Base-by-base conservation (phyloP, 1,140 invertebrate species). In the Marisa cornuarietis region DNA sequence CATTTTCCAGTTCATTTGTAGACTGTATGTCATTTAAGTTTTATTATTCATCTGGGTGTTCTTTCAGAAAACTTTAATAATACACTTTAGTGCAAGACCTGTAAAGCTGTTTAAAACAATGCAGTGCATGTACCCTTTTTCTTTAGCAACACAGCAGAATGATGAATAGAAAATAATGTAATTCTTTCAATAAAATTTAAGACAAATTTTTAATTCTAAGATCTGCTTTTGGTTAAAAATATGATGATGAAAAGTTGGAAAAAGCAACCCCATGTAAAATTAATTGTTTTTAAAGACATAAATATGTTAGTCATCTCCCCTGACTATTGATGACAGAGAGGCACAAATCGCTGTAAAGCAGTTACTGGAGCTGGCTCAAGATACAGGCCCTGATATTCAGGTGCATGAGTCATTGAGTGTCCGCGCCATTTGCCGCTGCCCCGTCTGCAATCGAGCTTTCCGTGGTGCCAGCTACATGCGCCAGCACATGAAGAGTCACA, bases 401-500 rank as follows among this genome's bases (percentile, higher is more conserved):
- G 74, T 75, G 8, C 26, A 61, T 14, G 31, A 78, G 13, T 62
- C 71, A 6, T 62, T 79, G 2, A 76, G 80, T 11, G 74, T 76
- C 22, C 71, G 74, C 22, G 75, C 79, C n/a, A 63, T 72, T 24
- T 72, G 83, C 31, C 84, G 83, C 54, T 91, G 89, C 80, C 87
- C 88, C 10, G 85, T 88, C n/a, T 91, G 90, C 83, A 80, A 79
- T 42, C 81, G 85, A 72, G 75, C 78, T 22, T 90, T 91, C 81
- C 81, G 84, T n/a, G 86, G 85, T n/a, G 83, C 78, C 68, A 85
- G 82, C 69, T 90, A 91, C 75, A 85, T 91, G 49, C 80, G 81
- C 73, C 83, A 88, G 20, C 90, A 91, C 82, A 87, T 91, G 85
- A 84, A 85, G 66, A 86, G 82, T 68, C 90, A 91, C 74, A 88